These are phyloP conservation scores for Siniperca knerii DNA, from an alignment of 2,113 vertebrate genomes.

Conservation along the genomic window DNA sequence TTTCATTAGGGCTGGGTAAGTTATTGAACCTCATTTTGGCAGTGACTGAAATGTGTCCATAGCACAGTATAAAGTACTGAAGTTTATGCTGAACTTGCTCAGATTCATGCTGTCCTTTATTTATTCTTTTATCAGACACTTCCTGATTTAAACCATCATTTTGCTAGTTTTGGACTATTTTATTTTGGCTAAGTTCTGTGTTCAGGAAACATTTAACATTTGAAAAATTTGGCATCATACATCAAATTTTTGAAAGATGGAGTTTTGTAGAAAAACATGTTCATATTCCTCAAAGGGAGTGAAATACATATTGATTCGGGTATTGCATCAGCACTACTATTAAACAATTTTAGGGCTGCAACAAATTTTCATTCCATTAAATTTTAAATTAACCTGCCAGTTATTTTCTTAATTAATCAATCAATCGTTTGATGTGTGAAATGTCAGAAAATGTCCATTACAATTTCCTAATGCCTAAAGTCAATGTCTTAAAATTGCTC, in stretches of 20 bases:
- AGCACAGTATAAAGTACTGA: no score
- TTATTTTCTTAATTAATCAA: neutral
- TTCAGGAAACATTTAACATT: neutral
- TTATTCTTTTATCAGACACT: neutral
- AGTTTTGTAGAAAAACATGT: neutral
- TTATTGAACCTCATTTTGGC: no score
- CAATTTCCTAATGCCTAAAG: neutral
- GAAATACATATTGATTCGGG: no score
- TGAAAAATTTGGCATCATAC: neutral
- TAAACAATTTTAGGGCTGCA: no score
- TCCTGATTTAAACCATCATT: neutral
- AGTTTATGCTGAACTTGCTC: no score
- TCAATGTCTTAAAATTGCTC: no score
- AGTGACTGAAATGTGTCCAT: no score
- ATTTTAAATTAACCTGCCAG: neutral
- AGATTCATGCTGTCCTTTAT: neutral
- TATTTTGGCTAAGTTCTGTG: neutral
- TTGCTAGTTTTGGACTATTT: neutral
- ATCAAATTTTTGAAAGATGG: neutral
- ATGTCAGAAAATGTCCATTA: neutral
- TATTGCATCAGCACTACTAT: no score
- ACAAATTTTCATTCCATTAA: no score
- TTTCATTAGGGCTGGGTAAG: no score
- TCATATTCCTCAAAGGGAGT: neutral
- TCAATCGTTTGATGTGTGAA: neutral